Evolutionary conservation across 2,113 vertebrate genomes (phyloP), one percentile per base, ranked within the genome.

Genomic region (Struthio camelus): DNA sequence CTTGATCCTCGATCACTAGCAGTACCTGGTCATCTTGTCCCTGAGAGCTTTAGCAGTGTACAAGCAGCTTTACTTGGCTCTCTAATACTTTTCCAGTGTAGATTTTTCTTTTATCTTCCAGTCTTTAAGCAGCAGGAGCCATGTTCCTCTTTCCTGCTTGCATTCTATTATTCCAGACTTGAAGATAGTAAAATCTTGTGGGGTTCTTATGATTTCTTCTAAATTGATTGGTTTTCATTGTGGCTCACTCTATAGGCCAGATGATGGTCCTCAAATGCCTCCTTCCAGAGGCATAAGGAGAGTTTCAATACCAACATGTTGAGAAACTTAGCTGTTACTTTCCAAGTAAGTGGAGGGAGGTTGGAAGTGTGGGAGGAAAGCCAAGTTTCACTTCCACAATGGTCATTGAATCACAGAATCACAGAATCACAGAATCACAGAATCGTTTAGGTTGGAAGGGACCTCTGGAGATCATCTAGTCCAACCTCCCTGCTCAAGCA

Each of bases 101-200:
- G 24, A 3, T 65, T 89, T 89, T 90, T 90, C 32, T 76, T 84
- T 85, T 79, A 20, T 5, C 7, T 94, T 93, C 23, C 40, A 79
- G 40, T 36, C 40, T 18, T 92, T 73, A 53, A 85, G 65, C 40
- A 82, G 8, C 11, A 69, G 42, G 8, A 77, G 6, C 23, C 38
- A 14, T 8, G 24, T 50, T 86, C 28, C 24, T 42, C 16, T 75
- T 88, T 4, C 32, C 89, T 77, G 16, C 25, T 88, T 89, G 9
- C 9, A 11, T 94, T 85, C 14, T 89, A 6, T 32, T 59, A 6
- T 78, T 72, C 54, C 38, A 76, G 38, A 51, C 56, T 53, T 81
- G 81, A 85, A 71, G 7, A 80, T 11, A 58, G 19, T 6, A 44
- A 9, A 9, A 12, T n/a, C 34, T 30, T 66, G 24, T 38, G 54